Evolutionary conservation across 2,797 vertebrate genomes (phyloP).

Genomic region (Alcedo atthis): DNA sequence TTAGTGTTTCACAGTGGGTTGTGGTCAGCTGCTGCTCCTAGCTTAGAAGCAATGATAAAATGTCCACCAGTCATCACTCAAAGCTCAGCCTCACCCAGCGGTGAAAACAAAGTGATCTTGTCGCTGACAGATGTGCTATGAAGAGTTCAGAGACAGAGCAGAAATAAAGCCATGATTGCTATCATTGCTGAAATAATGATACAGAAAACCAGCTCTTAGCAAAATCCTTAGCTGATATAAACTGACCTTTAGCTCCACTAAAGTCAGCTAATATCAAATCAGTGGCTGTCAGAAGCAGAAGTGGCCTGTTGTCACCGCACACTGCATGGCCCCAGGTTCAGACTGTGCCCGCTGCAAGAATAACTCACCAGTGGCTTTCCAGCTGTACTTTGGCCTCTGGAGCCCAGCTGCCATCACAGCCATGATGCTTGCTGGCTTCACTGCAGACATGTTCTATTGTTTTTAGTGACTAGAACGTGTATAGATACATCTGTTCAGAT

Average conservation of each 20-base stretch:
- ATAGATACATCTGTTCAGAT: neutral
- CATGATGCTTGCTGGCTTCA: neutral
- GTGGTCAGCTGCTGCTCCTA: neutral
- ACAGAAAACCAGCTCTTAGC: neutral
- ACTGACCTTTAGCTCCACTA: neutral
- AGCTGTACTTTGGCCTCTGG: neutral
- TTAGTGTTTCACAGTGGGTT: neutral
- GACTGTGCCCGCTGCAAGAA: accelerated
- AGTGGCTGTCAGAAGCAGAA: neutral
- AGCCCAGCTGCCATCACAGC: neutral
- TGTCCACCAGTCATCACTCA: neutral
- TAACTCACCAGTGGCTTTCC: neutral
- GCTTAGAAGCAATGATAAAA: neutral
- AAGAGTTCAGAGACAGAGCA: neutral
- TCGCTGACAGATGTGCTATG: neutral
- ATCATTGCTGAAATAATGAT: neutral
- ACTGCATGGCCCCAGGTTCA: neutral
- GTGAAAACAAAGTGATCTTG: neutral
- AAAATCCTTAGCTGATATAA: neutral
- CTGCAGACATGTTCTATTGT: neutral
- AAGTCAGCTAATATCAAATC: neutral
- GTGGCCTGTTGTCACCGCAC: neutral
- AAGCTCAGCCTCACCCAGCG: neutral
- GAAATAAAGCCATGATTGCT: neutral
- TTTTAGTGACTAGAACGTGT: neutral